These are phyloP conservation scores for Manacus vitellinus DNA, from an alignment of 2,113 vertebrate species.

Conservation along the genomic window DNA sequence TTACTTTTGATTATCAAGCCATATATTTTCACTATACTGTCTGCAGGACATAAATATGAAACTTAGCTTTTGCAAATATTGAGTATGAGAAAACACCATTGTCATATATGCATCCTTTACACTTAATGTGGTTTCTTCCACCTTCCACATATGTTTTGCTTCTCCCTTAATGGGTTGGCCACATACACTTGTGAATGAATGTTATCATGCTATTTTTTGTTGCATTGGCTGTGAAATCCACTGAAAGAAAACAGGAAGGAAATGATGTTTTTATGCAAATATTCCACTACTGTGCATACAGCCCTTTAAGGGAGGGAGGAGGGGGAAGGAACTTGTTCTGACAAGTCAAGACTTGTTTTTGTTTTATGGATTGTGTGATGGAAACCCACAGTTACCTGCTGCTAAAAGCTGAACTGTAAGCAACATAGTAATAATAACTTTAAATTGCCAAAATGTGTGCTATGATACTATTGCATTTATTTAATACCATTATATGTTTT, in stretches of 20 bases:
- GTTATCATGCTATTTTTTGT: not conserved
- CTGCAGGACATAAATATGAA: not conserved
- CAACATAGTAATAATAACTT: not conserved
- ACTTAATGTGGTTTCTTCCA: not conserved
- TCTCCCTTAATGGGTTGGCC: not conserved
- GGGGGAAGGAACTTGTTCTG: not conserved
- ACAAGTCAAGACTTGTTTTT: not conserved
- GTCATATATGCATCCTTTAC: not conserved
- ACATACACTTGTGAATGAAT: not conserved
- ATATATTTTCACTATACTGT: not conserved
- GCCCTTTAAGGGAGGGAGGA: not conserved
- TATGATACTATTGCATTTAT: not conserved
- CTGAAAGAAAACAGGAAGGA: not conserved
- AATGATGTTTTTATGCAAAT: not conserved
- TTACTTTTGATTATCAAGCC: not conserved
- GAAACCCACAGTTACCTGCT: not conserved
- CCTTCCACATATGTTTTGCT: not conserved
- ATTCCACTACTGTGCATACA: not conserved
- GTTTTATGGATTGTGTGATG: not conserved
- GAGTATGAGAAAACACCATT: not conserved
- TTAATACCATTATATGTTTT: not conserved
- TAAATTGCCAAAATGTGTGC: conserved; percentile 5
- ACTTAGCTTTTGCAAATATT: not conserved
- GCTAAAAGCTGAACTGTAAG: not conserved
- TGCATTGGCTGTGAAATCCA: not conserved